Evolutionary conservation across 1,140 invertebrate genomes (phyloP).

Genomic region (Sarcophaga bullata): DNA sequence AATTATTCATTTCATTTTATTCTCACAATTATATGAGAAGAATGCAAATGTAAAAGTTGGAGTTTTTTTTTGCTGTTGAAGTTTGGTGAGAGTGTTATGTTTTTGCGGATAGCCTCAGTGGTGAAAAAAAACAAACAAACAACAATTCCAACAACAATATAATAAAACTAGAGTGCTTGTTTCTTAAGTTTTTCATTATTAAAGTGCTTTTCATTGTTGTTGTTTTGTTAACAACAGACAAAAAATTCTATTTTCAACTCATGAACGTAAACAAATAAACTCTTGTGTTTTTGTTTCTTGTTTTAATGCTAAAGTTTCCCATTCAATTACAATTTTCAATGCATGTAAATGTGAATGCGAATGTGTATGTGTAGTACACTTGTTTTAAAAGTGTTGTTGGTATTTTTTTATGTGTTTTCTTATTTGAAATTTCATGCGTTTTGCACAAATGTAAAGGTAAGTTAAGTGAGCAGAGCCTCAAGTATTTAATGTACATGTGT

Average conservation of each 20-base stretch:
- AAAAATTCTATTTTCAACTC: not conserved
- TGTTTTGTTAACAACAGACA: not conserved
- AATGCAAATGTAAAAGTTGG: not conserved
- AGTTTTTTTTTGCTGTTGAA: too few species aligned
- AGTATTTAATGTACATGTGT: not conserved
- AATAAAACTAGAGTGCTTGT: slow-evolving; percentile 12
- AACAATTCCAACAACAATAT: not conserved
- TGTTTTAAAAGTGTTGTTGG: not conserved
- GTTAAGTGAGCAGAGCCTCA: not conserved
- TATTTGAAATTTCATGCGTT: slow-evolving; percentile 16
- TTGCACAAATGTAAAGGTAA: slow-evolving; percentile 25
- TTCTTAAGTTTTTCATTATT: slow-evolving; percentile 32
- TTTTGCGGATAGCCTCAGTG: too few species aligned
- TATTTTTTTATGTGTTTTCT: not conserved
- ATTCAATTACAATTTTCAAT: too few species aligned
- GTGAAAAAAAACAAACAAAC: not conserved
- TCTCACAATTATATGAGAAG: not conserved
- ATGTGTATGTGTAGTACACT: slow-evolving; percentile 3
- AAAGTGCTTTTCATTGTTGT: too few species aligned
- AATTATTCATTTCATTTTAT: not conserved
- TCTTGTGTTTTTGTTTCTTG: slow-evolving; percentile 8
- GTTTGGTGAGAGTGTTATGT: not conserved
- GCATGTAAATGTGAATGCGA: too few species aligned
- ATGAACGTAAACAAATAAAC: not conserved
- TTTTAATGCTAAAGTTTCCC: not conserved